Conservation (phyloP, 2,797 vertebrate species). For the Xerus rutilus region DNA sequence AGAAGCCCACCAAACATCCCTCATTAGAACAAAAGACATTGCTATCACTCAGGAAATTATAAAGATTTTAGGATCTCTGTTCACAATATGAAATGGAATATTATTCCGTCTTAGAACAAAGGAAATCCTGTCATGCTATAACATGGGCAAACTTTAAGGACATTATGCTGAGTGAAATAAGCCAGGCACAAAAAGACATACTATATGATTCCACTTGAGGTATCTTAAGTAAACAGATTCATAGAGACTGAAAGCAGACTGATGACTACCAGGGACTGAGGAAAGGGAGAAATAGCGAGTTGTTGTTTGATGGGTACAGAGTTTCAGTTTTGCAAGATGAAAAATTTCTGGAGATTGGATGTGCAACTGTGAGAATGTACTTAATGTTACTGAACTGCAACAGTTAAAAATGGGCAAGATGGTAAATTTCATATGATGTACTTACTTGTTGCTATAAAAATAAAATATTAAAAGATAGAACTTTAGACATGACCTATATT, state of each 20-base stretch:
- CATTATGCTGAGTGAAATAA: constrained; percentile 55
- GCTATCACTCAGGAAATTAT: background rate
- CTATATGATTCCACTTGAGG: background rate
- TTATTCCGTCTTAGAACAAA: constrained; percentile 51
- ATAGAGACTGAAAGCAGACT: constrained; percentile 37
- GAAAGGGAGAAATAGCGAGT: background rate
- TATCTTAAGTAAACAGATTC: constrained; percentile 46
- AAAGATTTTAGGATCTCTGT: background rate
- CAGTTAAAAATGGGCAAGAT: constrained; percentile 53
- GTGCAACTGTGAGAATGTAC: constrained; percentile 3
- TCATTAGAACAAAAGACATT: background rate
- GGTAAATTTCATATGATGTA: constrained; percentile 36
- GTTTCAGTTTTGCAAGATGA: constrained; percentile 40
- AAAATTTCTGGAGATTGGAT: constrained; percentile 33
- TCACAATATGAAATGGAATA: constrained; percentile 6
- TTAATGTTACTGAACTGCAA: constrained; percentile 50
- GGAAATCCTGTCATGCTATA: constrained; percentile 20
- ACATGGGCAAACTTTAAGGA: background rate
- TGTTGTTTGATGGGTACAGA: background rate
- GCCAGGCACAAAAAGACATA: constrained; percentile 31
- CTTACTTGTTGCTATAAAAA: constrained; percentile 52
- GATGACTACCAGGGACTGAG: background rate
- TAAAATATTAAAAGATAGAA: constrained; percentile 44
- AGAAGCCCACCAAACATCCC: background rate
- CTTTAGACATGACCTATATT: constrained; percentile 33